Evolutionary conservation across 2,113 vertebrate genomes (phyloP).

Genomic region (Alosa alosa): DNA sequence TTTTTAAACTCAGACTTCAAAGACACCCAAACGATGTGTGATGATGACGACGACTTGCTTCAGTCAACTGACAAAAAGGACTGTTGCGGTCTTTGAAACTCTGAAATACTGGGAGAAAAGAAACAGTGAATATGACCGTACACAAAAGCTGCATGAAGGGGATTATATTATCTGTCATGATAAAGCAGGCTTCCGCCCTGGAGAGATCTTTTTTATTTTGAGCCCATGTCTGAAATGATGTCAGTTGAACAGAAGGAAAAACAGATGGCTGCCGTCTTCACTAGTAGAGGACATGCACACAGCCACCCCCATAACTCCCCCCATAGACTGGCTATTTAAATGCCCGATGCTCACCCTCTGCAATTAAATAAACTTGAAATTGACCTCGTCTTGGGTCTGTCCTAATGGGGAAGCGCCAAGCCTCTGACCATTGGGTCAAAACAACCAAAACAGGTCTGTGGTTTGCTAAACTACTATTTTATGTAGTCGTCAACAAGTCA

Average conservation of each 20-base stretch:
- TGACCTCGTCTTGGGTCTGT: neutral
- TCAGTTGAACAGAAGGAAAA: neutral
- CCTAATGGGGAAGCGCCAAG: neutral
- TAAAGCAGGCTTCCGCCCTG: neutral
- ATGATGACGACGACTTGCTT: neutral
- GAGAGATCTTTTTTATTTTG: neutral
- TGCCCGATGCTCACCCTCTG: neutral
- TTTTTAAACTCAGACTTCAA: neutral
- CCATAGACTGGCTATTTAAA: neutral
- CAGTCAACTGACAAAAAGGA: neutral
- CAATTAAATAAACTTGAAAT: slow-evolving; percentile 9
- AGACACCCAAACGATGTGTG: neutral
- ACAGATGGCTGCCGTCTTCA: neutral
- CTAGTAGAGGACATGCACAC: neutral
- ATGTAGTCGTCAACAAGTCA: neutral
- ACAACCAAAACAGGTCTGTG: neutral
- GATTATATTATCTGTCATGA: neutral
- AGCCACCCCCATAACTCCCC: neutral
- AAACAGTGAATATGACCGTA: neutral
- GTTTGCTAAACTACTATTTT: neutral
- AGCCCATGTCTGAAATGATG: neutral
- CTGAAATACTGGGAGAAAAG: neutral
- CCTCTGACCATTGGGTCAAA: neutral
- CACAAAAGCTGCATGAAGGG: neutral
- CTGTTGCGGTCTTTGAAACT: neutral